Percentiles rank a stretch among this genome's conserved stretches.
phyloP scores from a whole-genome alignment of 2,797 vertebrate species.

The Caiman crocodilus region DNA sequence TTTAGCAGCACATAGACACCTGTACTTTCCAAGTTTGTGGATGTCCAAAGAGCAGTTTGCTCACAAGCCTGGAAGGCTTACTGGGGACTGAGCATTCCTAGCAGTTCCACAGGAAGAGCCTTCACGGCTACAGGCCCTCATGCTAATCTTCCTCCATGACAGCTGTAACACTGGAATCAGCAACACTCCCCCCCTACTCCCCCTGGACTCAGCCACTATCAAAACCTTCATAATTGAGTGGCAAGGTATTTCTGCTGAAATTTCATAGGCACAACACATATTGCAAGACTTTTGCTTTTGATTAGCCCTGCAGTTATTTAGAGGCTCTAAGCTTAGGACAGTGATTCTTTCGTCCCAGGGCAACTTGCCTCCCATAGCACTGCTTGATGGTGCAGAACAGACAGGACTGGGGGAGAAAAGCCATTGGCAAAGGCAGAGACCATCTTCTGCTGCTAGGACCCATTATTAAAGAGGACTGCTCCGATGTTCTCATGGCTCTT shows the following conservation, averaged over 20 bases:
- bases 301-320: background rate
- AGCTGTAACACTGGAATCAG: accelerated
- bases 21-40: background rate
- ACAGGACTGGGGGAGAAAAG: background rate
- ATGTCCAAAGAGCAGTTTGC: background rate
- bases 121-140: background rate
- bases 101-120: accelerated
- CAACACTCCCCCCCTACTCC: background rate
- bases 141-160: background rate
- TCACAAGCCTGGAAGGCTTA: background rate
- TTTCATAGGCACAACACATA: background rate
- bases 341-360: background rate
- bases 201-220: background rate
- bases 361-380: background rate
- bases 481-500: background rate
- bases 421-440: background rate
- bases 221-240: background rate
- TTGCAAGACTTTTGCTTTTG: background rate
- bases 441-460: background rate
- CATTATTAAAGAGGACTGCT: background rate
- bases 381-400: background rate
- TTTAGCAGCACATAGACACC: background rate
- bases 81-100: background rate
- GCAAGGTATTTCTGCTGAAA: background rate
- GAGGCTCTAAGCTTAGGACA: conserved; percentile 22